phyloP scores from a whole-genome alignment of 2,113 vertebrate genomes.

The Ammodramus savannarum region DNA sequence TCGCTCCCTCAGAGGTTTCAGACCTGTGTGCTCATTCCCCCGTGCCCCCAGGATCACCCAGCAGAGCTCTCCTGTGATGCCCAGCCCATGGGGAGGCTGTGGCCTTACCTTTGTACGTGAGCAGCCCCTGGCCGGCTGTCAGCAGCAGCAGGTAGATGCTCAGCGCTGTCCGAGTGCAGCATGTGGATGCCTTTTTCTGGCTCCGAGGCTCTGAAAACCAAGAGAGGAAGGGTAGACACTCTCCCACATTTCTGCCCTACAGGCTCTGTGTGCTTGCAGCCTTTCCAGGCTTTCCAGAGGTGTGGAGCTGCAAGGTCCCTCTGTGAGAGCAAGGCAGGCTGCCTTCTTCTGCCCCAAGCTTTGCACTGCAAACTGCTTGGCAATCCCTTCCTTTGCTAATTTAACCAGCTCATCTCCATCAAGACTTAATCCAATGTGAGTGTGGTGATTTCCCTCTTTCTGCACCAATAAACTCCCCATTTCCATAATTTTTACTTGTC shows the following conservation, averaged over 20 bases:
- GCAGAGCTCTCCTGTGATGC: background rate
- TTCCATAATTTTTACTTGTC: background rate
- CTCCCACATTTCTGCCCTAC: background rate
- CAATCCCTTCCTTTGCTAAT: background rate
- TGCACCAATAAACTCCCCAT: background rate
- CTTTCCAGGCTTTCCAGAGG: background rate
- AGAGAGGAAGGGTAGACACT: background rate
- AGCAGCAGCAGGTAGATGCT: constrained; percentile 61
- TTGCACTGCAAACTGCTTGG: background rate
- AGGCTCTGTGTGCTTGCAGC: background rate
- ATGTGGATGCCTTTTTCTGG: background rate
- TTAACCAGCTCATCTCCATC: background rate
- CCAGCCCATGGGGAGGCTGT: accelerated
- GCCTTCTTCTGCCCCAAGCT: background rate
- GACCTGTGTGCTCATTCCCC: accelerated
- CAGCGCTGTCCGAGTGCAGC: background rate
- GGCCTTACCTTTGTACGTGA: constrained; percentile 63
- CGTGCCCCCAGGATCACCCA: background rate
- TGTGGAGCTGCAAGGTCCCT: background rate
- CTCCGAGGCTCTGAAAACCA: constrained; percentile 55
- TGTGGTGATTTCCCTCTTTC: background rate
- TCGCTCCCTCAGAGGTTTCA: background rate
- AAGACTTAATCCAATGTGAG: background rate
- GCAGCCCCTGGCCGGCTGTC: background rate
- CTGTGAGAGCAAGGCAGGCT: background rate